phyloP scores from a whole-genome alignment of 2,888 invertebrate species.

The Rhamphomyia laevipes region DNA sequence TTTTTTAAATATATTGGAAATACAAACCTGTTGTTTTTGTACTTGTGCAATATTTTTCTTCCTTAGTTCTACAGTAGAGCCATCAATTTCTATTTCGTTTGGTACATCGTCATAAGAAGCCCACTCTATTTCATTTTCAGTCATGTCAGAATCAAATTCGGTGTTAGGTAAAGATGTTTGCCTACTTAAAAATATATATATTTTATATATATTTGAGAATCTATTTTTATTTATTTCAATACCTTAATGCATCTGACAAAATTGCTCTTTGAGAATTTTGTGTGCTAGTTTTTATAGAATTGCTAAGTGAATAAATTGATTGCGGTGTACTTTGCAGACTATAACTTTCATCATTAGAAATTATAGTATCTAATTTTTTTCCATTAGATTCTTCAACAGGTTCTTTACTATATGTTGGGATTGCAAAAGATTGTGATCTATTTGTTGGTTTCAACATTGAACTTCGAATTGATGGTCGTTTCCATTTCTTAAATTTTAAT shows the following conservation, averaged over 20 bases:
- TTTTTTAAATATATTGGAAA: not conserved
- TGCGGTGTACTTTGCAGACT: conserved; percentile 52
- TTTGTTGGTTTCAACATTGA: conserved; percentile 46
- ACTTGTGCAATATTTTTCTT: conserved; percentile 39
- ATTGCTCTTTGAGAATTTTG: conserved; percentile 28
- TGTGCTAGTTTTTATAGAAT: conserved; percentile 50
- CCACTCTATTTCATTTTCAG: conserved; percentile 39
- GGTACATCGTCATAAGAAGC: conserved; percentile 27
- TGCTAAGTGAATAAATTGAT: conserved; percentile 57
- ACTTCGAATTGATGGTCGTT: conserved; percentile 34
- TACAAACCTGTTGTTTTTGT: conserved; percentile 29
- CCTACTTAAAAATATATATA: conserved; percentile 33
- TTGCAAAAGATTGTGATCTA: conserved; percentile 66
- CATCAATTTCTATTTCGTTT: conserved; percentile 48
- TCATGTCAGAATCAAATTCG: conserved; percentile 53
- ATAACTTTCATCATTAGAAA: conserved; percentile 32
- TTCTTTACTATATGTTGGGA: conserved; percentile 54
- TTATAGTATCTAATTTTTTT: conserved; percentile 32
- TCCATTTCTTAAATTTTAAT: conserved; percentile 25
- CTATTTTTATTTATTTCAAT: conserved; percentile 2
- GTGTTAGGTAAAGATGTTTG: conserved; percentile 72
- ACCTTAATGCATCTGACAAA: conserved; percentile 36
- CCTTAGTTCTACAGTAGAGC: conserved; percentile 50
- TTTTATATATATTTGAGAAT: no score
- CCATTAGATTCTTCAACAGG: conserved; percentile 40